Evolutionary conservation across 2,888 invertebrate genomes (phyloP), one percentile per base, ranked within the genome.

Genomic region (Venusia cambrica): DNA sequence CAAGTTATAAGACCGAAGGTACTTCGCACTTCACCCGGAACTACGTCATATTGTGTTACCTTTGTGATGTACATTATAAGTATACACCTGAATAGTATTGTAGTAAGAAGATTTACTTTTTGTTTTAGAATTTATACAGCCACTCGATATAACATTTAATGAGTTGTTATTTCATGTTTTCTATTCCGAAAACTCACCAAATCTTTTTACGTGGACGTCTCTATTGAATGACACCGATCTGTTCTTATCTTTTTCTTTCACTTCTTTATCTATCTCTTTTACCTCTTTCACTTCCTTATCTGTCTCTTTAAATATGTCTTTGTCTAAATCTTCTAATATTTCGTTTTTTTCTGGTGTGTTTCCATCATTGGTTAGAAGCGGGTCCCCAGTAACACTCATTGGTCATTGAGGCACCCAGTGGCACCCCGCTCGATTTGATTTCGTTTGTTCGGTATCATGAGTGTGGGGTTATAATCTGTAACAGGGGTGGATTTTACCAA

Each of bases 121-220:
- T 13, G 16, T 3, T n/a, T 3, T 13, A 11, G 5, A 11, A 4
- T n/a, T 22, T 3, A 25, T 19, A n/a, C n/a, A 33, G 33, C 33
- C 33, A 33, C 15, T 10, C 13, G 32, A 32, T 32, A 32, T 18
- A 24, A 4, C 19, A 7, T 11, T 20, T n/a, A 2, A 27, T 28
- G 27, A 34, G 5, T n/a, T n/a, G n/a, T n/a, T n/a, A n/a, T n/a
- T n/a, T n/a, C 17, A 28, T 28, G 34, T 27, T 15, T n/a, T 15
- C 20, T 14, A 19, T 19, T 21, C 21, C 11, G 17, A 22, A 36
- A 59, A 84, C 92, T 91, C 91, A 94, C 94, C 94, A 88, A 95
- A 95, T 89, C 95, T 89, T 85, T 95, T 95, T 73, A 95, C 93
- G 89, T 94, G 94, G 67, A 95, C 95, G 90, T 95, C 95, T 81